These are phyloP conservation scores for Epizoanthus ramosus DNA, from an alignment of 92 coral and sea anemone species.

Conservation along the genomic window DNA sequence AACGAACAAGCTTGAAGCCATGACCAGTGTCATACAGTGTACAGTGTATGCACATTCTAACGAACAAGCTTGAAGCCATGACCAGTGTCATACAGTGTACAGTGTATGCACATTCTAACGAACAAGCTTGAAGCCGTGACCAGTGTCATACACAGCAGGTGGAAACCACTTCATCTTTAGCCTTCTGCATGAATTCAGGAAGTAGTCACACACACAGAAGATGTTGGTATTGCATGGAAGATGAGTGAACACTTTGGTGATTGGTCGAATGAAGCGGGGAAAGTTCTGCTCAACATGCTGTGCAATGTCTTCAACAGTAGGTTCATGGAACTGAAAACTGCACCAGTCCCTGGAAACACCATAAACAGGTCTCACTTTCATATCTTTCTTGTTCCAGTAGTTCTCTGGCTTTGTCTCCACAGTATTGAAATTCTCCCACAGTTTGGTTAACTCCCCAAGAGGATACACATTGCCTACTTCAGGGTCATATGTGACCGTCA, in stretches of 20 bases:
- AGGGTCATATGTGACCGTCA: slow-evolving; percentile 65
- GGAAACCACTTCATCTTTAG: slow-evolving; percentile 97
- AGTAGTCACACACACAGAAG: slow-evolving; percentile 82
- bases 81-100: no score
- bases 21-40: no score
- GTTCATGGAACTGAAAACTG: slow-evolving; percentile 93
- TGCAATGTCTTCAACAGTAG: slow-evolving; percentile 88
- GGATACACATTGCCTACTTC: slow-evolving; percentile 83
- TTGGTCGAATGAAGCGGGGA: slow-evolving; percentile 92
- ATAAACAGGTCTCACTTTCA: slow-evolving; percentile 78
- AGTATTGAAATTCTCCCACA: slow-evolving; percentile 81
- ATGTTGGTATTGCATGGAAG: slow-evolving; percentile 89
- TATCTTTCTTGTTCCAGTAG: slow-evolving; percentile 60
- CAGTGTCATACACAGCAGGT: slow-evolving; percentile 93
- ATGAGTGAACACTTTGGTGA: slow-evolving; percentile 85
- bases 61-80: no score
- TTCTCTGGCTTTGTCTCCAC: slow-evolving; percentile 64
- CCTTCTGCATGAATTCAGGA: slow-evolving; percentile 72
- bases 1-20: no score
- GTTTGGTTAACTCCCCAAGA: slow-evolving; percentile 88
- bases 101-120: slow-evolving; percentile 15
- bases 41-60: no score
- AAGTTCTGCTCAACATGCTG: slow-evolving; percentile 94
- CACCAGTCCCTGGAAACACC: slow-evolving; percentile 95
- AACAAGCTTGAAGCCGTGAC: slow-evolving; percentile 97